phyloP scores from a whole-genome alignment of 37 sponge, comb jelly and placozoan genomes.

The Spongia lamella region DNA sequence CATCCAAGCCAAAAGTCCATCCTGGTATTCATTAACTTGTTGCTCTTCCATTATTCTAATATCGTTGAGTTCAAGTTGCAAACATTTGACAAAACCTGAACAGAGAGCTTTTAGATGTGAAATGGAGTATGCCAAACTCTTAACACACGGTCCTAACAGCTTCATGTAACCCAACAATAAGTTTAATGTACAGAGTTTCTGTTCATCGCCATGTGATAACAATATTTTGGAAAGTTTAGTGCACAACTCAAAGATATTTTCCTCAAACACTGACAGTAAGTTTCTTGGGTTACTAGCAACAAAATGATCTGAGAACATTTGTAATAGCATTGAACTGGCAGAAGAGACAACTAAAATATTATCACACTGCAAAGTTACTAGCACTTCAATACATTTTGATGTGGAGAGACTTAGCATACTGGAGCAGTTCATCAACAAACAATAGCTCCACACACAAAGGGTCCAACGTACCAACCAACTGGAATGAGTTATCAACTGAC shows the following conservation, averaged over 20 bases:
- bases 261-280: constrained; percentile 38
- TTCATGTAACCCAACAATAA: constrained; percentile 63
- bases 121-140: constrained; percentile 39
- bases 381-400: too few species aligned
- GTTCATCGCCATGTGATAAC: constrained; percentile 18
- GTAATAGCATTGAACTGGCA: too few species aligned
- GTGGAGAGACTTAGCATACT: too few species aligned
- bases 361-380: too few species aligned
- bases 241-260: constrained; percentile 40
- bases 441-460: too few species aligned
- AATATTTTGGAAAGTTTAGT: constrained; percentile 43
- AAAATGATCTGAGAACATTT: too few species aligned
- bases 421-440: too few species aligned
- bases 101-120: constrained; percentile 56
- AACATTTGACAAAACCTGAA: constrained; percentile 42
- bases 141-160: constrained; percentile 46
- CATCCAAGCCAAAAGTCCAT: neutral
- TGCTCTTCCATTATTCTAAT: constrained; percentile 15
- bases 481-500: constrained; percentile 21
- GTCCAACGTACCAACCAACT: constrained; percentile 49
- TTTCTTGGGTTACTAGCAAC: neutral
- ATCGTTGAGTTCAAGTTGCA: constrained; percentile 32
- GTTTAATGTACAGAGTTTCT: constrained; percentile 52
- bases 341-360: too few species aligned
- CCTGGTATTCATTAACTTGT: neutral